Evolutionary conservation across 1,140 invertebrate genomes (phyloP), one percentile per base, ranked within the genome.

Genomic region (Drosophila arizonae): DNA sequence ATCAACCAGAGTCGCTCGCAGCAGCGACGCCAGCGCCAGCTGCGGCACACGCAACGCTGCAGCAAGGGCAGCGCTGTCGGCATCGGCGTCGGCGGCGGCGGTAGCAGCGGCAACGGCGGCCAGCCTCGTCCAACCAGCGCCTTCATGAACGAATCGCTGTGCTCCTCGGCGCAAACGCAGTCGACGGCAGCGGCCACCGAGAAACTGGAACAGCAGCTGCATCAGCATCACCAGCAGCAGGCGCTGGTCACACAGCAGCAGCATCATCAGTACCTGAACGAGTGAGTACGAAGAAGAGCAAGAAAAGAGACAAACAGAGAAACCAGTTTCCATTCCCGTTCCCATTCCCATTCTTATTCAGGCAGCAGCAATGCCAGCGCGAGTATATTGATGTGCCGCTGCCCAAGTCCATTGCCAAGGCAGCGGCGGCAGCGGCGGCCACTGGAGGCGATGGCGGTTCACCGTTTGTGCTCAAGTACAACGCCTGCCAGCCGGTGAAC

Each of bases 381-480:
- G 91, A 92, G 58, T 92, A 92, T 28, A 92, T 92, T n/a, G 91
- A 92, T 72, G 90, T 92, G 24, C 91, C 91, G 36, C 77, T 92
- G 55, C 91, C 91, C 54, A 92, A 92, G 75, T 92, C 91, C 28
- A 84, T 91, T 61, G 76, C 80, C 33, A 91, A 90, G 64, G 76
- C 84, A 6, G 84, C 81, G 0, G 81, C 74, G 4, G 66, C 66
- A 10, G 79, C 71, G 33, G 74, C 72, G 6, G 69, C 65, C n/a
- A 67, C 51, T 39, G 46, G 69, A 52, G 56, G 36, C 36, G 54
- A 65, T 41, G 60, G 50, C 24, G 65, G 52, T 48, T 58, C 81
- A 30, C 86, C 90, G 13, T 91, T 91, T 60, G 90, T 91, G 68
- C 81, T 91, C 13, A 91, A 91, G 50, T 91, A 91, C 67, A 91